phyloP scores from a whole-genome alignment of 1,140 invertebrate species.

The Meteorus sp. region DNA sequence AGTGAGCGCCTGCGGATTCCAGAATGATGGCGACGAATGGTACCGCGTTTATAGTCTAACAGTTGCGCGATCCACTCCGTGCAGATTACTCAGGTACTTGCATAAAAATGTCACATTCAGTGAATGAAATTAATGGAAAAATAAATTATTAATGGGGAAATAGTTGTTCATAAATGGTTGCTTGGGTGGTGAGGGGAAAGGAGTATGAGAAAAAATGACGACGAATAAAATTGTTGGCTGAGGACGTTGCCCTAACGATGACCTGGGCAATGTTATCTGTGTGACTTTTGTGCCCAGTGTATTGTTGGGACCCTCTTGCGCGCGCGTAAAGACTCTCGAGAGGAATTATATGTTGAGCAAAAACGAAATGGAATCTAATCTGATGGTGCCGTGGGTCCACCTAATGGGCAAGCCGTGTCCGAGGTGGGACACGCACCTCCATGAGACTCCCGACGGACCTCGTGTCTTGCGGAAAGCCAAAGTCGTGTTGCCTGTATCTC shows the following conservation, averaged over 20 bases:
- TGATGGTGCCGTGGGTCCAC: slow-evolving; percentile 36
- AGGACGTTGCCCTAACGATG: too few relatives aligned
- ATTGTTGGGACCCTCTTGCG: slow-evolving; percentile 17
- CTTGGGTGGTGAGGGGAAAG: too few relatives aligned
- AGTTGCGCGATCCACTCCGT: not conserved
- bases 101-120: not conserved
- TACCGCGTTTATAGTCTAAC: not conserved
- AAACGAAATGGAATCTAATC: slow-evolving; percentile 37
- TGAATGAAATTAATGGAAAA: not conserved
- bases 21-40: slow-evolving; percentile 19
- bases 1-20: slow-evolving; percentile 14
- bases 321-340: not conserved
- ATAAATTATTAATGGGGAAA: not conserved
- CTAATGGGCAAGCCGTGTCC: slow-evolving; percentile 39
- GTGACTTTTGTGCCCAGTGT: slow-evolving; percentile 5
- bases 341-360: slow-evolving; percentile 20
- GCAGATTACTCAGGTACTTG: not conserved
- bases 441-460: slow-evolving; percentile 25
- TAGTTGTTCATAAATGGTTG: too few relatives aligned
- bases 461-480: slow-evolving; percentile 32
- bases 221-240: not conserved
- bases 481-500: slow-evolving; percentile 32
- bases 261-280: not conserved
- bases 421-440: slow-evolving; percentile 33
- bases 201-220: too few relatives aligned